Percentiles rank a stretch among this genome's conserved stretches.
Evolutionary conservation across 2,888 invertebrate genomes (phyloP).

Genomic region (Achlya flavicornis): DNA sequence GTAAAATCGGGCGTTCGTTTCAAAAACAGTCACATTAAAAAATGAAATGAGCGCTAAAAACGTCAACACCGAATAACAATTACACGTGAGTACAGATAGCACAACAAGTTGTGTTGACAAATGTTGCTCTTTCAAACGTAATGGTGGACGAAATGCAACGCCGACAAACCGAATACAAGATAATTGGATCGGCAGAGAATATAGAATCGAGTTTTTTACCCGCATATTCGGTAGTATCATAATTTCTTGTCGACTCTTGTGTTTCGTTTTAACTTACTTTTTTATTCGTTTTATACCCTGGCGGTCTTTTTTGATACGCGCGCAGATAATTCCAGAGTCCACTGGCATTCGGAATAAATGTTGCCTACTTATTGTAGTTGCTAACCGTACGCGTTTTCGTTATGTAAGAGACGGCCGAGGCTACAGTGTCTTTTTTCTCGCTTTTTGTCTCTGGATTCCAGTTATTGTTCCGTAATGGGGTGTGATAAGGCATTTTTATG

Average conservation of each 20-base stretch:
- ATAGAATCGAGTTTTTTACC: conserved; percentile 64
- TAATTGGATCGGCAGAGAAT: conserved; percentile 54
- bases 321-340: conserved; percentile 60
- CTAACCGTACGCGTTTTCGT: conserved; percentile 45
- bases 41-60: conserved; percentile 33
- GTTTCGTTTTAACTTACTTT: conserved; percentile 41
- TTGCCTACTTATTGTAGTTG: conserved; percentile 51
- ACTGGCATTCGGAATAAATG: conserved; percentile 62
- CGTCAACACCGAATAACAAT: conserved; percentile 25
- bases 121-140: conserved; percentile 41
- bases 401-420: conserved; percentile 41
- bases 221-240: conserved; percentile 80
- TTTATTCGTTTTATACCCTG: conserved; percentile 48
- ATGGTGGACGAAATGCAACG: conserved; percentile 33
- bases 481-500: conserved; percentile 63
- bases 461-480: conserved; percentile 63
- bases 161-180: conserved; percentile 44
- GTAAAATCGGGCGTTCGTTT: neutral
- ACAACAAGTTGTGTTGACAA: conserved; percentile 43
- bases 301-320: conserved; percentile 69
- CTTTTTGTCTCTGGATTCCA: conserved; percentile 47
- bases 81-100: conserved; percentile 34
- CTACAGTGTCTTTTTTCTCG: conserved; percentile 31
- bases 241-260: conserved; percentile 70
- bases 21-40: conserved; percentile 20